phyloP scores from a whole-genome alignment of 1,140 invertebrate genomes.

The Drosophila leontia region DNA sequence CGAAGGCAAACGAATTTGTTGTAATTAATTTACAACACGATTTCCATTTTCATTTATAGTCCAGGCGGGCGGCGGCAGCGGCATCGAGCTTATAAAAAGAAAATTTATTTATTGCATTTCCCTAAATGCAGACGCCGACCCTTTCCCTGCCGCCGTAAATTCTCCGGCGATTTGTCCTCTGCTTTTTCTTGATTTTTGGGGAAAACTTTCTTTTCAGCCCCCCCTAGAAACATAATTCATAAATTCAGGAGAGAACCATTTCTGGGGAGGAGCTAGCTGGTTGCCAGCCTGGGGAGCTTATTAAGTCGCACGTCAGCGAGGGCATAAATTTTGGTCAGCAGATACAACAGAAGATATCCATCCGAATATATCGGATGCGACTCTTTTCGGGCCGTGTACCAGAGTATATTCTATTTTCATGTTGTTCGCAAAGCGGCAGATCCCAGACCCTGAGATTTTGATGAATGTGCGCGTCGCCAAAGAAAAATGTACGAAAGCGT shows the following conservation, averaged over 20 bases:
- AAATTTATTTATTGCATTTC: slow-evolving; percentile 76
- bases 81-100: slow-evolving; percentile 39
- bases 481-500: slow-evolving; percentile 80
- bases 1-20: slow-evolving; percentile 67
- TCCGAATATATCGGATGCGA: slow-evolving; percentile 30
- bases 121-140: slow-evolving; percentile 34
- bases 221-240: slow-evolving; percentile 63
- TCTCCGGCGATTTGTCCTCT: slow-evolving; percentile 47
- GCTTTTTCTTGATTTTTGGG: slow-evolving; percentile 26
- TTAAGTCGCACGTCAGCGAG: slow-evolving; percentile 78
- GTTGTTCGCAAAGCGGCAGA: slow-evolving; percentile 34
- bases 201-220: slow-evolving; percentile 1
- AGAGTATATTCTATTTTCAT: slow-evolving; percentile 74
- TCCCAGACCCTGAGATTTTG: slow-evolving; percentile 71
- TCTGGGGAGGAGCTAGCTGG: background rate
- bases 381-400: slow-evolving; percentile 21
- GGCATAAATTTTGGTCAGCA: slow-evolving; percentile 73
- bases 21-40: slow-evolving; percentile 80
- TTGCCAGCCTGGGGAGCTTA: slow-evolving; percentile 47
- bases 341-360: slow-evolving; percentile 34
- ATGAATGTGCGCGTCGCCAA: slow-evolving; percentile 80
- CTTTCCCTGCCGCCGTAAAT: slow-evolving; percentile 42
- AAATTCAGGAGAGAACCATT: slow-evolving; percentile 36
- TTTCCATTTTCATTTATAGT: slow-evolving; percentile 63
- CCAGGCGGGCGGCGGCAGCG: slow-evolving; percentile 4